Percentiles rank a stretch among this genome's conserved stretches.
These are phyloP conservation scores for Lepidothrix coronata DNA, from an alignment of 2,113 vertebrate genomes.

Conservation along the genomic window DNA sequence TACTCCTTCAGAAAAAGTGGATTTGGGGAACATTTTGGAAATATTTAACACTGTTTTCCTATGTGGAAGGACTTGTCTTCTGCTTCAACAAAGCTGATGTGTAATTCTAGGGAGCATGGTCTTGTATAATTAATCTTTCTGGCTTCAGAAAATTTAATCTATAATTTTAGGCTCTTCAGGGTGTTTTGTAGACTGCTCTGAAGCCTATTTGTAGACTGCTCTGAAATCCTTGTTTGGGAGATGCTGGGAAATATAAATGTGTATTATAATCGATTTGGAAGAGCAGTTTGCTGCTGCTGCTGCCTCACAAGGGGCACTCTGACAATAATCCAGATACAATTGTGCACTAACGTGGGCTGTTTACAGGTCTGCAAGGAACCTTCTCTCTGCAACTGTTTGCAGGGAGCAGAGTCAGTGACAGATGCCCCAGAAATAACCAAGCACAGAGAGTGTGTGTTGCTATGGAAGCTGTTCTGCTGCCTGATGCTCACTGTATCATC, in stretches of 20 bases:
- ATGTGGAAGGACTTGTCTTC: neutral
- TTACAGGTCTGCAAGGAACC: neutral
- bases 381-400: neutral
- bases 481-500: conserved; percentile 10
- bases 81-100: neutral
- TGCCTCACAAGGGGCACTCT: neutral
- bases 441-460: conserved; percentile 36
- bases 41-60: neutral
- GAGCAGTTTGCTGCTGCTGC: neutral
- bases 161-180: neutral
- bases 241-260: neutral
- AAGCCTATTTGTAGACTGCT: neutral
- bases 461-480: conserved; percentile 51
- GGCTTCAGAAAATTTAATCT: neutral
- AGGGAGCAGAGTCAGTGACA: conserved; percentile 14
- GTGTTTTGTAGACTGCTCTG: neutral
- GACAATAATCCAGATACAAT: neutral
- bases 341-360: neutral
- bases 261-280: neutral
- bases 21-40: neutral
- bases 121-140: neutral
- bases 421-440: conserved; percentile 53
- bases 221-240: neutral
- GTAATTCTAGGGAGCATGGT: neutral
- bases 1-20: neutral